Base-by-base conservation (phyloP, 2,797 vertebrate genomes). In the Alectoris magna region DNA sequence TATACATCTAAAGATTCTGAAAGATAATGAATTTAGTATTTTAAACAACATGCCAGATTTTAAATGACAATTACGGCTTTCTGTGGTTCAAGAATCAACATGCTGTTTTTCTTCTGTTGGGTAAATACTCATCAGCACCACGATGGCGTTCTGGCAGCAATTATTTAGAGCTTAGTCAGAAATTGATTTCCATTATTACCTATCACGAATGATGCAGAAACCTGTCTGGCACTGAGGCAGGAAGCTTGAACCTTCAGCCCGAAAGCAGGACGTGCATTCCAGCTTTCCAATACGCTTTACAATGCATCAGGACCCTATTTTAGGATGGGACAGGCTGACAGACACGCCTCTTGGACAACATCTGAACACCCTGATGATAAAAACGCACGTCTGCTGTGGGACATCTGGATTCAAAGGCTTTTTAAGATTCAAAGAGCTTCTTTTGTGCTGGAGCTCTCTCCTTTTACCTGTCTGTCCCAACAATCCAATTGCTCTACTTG, bases 11-110 rank as follows among this genome's bases (percentile, higher is more conserved):
- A 96, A 83, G 88, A 95, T 58, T 81, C 84, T 34, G 48, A 86
- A 93, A 91, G 93, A 95, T 90, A 91, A 96, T 74, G 89, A 93
- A 94, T 96, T 91, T 78, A 89, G 75, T 93, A 94, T 96, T 96
- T 95, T 94, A 95, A 96, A 91, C 34, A 94, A 80, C 93, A 46
- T 12, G 36, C 91, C 93, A 96, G 87, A 88, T 94, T 96, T 96
- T 93, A 94, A 93, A 93, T 77, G 44, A 88, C 94, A 91, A 89
- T 86, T 94, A 95, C 41, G 75, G 80, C 90, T 96, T 94, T 87
- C 84, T 83, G 67, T 64, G 85, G 90, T 71, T 95, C 43, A 39
- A 87, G 88, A 95, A 93, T 73, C 93, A 82, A 89, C 88, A 86
- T 9, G 49, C 39, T 91, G 87, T 88, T 96, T 95, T 78, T 70